Conservation (phyloP, 2,113 vertebrate species). For the Scolopax mira region DNA sequence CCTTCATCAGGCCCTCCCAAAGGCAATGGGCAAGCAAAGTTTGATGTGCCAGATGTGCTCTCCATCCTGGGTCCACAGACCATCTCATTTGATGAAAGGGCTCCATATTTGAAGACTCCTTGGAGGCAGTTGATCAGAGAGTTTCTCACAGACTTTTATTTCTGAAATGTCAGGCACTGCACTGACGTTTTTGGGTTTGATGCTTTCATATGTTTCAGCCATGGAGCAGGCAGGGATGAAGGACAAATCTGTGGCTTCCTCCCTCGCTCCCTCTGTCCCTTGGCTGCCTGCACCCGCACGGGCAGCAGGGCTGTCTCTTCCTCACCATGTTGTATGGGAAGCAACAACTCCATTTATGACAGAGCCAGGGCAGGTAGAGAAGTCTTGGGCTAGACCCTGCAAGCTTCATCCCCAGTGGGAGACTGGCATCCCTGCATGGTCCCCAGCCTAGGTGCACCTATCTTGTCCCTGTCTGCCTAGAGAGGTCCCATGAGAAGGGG, state of each 20-base stretch:
- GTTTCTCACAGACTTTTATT: neutral
- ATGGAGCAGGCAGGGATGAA: neutral
- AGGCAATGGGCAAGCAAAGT: neutral
- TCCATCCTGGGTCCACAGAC: neutral
- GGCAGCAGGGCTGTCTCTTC: neutral
- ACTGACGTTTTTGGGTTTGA: neutral
- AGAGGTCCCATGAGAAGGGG: neutral
- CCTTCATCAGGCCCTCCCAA: neutral
- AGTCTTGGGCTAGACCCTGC: neutral
- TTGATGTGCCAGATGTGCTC: neutral
- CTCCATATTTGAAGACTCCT: neutral
- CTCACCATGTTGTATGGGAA: neutral
- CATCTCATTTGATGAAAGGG: neutral
- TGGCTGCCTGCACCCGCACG: accelerated
- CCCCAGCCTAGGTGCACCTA: neutral
- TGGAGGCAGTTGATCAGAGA: neutral
- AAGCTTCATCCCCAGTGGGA: neutral
- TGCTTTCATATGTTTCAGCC: neutral
- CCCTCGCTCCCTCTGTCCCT: conserved; percentile 1
- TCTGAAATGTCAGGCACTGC: neutral
- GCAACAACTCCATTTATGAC: neutral
- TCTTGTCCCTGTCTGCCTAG: neutral
- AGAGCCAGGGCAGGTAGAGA: neutral
- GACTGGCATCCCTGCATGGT: neutral
- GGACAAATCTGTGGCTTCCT: neutral